Evolutionary conservation across 2,888 invertebrate species (phyloP), one percentile per base, ranked within the genome.

Genomic region (Nomada ferruginata): DNA sequence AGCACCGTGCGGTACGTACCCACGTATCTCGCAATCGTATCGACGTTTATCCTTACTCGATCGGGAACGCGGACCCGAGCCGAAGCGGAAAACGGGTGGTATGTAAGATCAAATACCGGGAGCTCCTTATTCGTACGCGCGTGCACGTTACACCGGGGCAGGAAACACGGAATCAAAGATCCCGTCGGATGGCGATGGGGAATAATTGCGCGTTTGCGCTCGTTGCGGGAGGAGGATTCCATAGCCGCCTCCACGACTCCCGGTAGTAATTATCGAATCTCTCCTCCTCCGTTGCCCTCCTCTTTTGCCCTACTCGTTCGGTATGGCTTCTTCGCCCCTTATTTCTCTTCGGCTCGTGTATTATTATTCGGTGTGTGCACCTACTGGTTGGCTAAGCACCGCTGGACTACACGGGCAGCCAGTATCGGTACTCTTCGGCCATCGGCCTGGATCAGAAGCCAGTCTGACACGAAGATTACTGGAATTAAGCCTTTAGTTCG

Each of bases 241-340:
- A 85, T 81, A 91, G 91, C 92, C 91, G 92, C 92, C 91, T 91
- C 92, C 91, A 90, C 88, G 93, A 93, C 93, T 93, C 93, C 93
- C 93, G 93, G 93, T 93, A 91, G 93, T 93, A 93, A 93, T 93
- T 93, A 93, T 93, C 91, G 92, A 91, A 90, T 91, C 89, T 89
- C 84, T 85, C 84, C 78, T 76, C 82, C 72, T 53, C 72, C 66
- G 65, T 75, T 81, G 63, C 55, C 60, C 78, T 83, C 55, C 71
- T 82, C 77, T 50, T 63, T 57, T 59, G 70, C 57, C 63, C 80
- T 66, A 57, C 77, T 76, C 71, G 73, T 20, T 61, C 79, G 64
- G 65, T 79, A 66, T 75, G 64, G 61, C 64, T 70, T 68, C 70
- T 79, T 66, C 75, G 68, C 73, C 69, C 79, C 76, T 79, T 81